Base-by-base conservation (phyloP, 2,888 invertebrate genomes). In the Melieria omissa region DNA sequence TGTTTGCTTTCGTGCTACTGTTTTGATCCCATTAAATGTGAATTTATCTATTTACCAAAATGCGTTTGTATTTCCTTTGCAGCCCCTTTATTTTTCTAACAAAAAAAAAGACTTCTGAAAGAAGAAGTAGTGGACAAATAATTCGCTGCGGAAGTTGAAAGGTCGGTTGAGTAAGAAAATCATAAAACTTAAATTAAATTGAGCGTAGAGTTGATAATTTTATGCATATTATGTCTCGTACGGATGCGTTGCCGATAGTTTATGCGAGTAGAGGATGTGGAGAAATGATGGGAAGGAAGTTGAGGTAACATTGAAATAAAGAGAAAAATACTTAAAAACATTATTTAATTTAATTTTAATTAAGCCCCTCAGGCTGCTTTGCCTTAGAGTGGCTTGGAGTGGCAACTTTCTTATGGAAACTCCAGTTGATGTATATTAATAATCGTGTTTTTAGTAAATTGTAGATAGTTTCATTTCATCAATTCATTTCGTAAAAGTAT, bases 61-160 rank as follows among this genome's bases (percentile, higher is more conserved):
- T 16, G 9, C 16, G 47, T 42, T 41, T 45, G 9, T 4, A 14
- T n/a, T 42, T 60, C 16, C 10, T 47, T 10, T 6, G 4, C 29
- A 14, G 10, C 47, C 4, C 10, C 0, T 52, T 5, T 41, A 6
- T 14, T 29, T 66, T 49, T 12, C 14, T 10, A 44, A 58, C 42
- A 5, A 7, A 7, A 49, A n/a, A 60, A 58, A 61, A 61, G 49
- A 58, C 29, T 29, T 29, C 29, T 29, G 29, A 29, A 29, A 29
- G 29, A 29, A 29, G 29, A 29, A 29, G 29, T 29, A 29, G 16
- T 14, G 42, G 10, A 67, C 52, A 42, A 44, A 73, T 75, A 79
- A 73, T 69, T 65, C 52, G 73, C 74, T 72, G 64, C 79, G 80
- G 83, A 82, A 81, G 81, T 81, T 62, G 14, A 61, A 65, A 61